Base-by-base conservation (phyloP, 2,113 vertebrate species). In the Cervus canadensis region DNA sequence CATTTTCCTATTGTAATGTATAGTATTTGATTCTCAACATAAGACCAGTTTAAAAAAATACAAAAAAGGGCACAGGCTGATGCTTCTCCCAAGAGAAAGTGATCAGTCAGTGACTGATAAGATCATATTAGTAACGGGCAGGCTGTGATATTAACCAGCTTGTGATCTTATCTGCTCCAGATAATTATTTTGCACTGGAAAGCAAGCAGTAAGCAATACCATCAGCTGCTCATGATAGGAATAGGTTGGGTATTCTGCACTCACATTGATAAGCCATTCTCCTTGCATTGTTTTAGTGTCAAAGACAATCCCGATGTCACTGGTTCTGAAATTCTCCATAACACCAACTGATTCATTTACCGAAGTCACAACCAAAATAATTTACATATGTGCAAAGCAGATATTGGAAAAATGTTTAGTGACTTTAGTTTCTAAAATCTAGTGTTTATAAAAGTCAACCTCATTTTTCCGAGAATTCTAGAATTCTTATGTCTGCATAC, bases 81-180 rank as follows among this genome's bases (percentile, higher is more conserved):
- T 96, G 96, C 90, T 94, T 98, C 90, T 92, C n/a, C 71, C 50
- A 95, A 97, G 93, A 98, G 91, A 98, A 98, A 98, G 89, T 97
- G 92, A 98, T 98, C 96, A 95, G 89, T 98, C 96, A 96, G 97
- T 98, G 92, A 15, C 67, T 95, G 98, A 98, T 98, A 99, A 98
- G 94, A 98, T 98, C 98, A 67, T 89, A 97, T 96, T 96, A 98
- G 62, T 90, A 98, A 67, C 95, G 25, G 56, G 40, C 83, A 97
- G 87, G 26, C 82, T 97, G 93, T 98, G 93, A 94, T 97, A 98
- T 95, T 91, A 98, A 97, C 87, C 43, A 92, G 87, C 94, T 90
- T 97, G 87, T 25, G 86, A 98, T 98, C 94, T 97, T 98, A 98
- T 98, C 97, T 97, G 48, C 74, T 96, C 25, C 43, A 97, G 89